A percentile compares a stretch with the other conserved stretches of the same genome.
Evolutionary conservation across 2,797 vertebrate genomes (phyloP).

Genomic region (Loris lydekkerianus): DNA sequence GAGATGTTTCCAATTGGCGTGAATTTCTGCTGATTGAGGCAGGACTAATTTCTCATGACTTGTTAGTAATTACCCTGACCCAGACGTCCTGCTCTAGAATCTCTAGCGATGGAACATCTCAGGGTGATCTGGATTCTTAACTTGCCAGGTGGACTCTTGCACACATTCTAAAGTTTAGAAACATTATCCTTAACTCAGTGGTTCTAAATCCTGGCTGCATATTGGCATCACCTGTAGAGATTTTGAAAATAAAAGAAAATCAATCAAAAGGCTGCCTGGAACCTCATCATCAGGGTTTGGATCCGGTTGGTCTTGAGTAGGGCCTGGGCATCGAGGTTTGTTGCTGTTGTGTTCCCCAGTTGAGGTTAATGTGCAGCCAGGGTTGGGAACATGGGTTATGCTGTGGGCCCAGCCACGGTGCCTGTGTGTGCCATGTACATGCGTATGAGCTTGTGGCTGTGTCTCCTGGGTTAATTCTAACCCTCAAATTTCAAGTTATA

Average conservation of each 20-base stretch:
- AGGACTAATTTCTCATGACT: background rate
- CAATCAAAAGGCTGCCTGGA: background rate
- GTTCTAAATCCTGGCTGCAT: background rate
- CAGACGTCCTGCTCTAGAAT: background rate
- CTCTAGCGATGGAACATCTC: background rate
- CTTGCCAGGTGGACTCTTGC: background rate
- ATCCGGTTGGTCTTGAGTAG: background rate
- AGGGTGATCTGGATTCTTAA: background rate
- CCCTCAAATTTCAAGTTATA: background rate
- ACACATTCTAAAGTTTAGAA: background rate
- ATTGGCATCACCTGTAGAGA: background rate
- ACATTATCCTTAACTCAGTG: background rate
- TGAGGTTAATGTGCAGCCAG: background rate
- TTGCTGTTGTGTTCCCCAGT: background rate
- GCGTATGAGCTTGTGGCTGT: no score
- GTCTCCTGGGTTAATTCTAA: background rate
- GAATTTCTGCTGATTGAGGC: background rate
- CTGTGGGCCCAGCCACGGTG: background rate
- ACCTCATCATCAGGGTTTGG: background rate
- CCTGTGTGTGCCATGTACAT: background rate
- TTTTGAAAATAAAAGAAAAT: background rate
- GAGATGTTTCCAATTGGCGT: background rate
- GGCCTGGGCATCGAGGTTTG: background rate
- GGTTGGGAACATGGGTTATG: background rate
- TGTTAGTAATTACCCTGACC: background rate